Base-by-base conservation (phyloP, 1,140 invertebrate species). In the Eriocheir sinensis region DNA sequence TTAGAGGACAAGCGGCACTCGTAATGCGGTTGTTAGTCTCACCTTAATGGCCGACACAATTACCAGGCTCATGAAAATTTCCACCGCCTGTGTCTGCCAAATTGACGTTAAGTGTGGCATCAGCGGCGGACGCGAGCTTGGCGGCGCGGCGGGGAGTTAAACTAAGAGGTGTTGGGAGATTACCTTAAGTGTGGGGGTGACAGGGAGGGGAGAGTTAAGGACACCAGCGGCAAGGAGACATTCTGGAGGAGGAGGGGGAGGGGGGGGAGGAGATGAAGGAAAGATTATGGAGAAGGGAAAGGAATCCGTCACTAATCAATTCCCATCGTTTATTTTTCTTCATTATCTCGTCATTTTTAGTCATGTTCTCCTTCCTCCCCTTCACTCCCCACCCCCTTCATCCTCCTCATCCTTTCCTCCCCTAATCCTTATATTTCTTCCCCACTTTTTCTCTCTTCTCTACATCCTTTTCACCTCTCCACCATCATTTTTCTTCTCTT, bases 1-100 rank as follows among this genome's bases (percentile, higher is more conserved):
- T 72, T 72, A 72, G 60, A 72, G 60, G 60, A 72, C 60, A 72
- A 72, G 60, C 60, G 48, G 48, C 21, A 53, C 48, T 53, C 44
- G 48, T 53, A 53, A 53, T 53, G 48, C 48, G 60, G 60, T n/a
- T n/a, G 60, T 72, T 72, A 72, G 60, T 72, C 60, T 72, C 60
- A 1, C 8, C 60, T 8, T 72, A n/a, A 72, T 72, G n/a, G 60
- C 60, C 60, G 6, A 12, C 0, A 72, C 60, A 72, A 72, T 72
- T 72, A 72, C 60, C n/a, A n/a, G 21, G 0, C 60, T 72, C 60
- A 72, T 72, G 60, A 72, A 72, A 72, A 72, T 72, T 72, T 72
- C 60, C 60, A 2, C 60, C 60, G 8, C 60, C 21, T n/a, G 60
- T 21, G 27, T 72, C 8, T n/a, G 21, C 27, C 21, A 72, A 72